Base-by-base conservation (phyloP, 2,113 vertebrate genomes). In the Psilopsiagon aurifrons region DNA sequence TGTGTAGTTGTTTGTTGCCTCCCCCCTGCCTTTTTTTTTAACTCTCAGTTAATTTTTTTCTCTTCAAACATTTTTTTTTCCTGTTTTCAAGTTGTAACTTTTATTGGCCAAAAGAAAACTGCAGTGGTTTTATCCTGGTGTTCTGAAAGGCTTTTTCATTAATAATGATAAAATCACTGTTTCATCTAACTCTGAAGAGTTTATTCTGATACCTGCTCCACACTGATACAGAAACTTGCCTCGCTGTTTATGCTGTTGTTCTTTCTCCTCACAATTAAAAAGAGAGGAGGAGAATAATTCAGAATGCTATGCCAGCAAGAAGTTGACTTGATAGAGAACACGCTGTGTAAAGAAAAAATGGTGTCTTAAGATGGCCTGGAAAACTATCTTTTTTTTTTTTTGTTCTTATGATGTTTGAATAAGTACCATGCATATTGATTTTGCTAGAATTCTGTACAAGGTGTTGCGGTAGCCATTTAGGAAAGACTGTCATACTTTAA, bases 281-380 rank as follows among this genome's bases (percentile, higher is more conserved):
- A 54, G 68, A 73, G 29, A 11, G 5, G 6, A 55, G 8, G 22
- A 86, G 8, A 88, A 35, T 57, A 80, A 71, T 39, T 83, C 23
- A 43, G 24, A 81, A 71, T 9, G 9, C 24, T 68, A 2, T 35
- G 15, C 27, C 13, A 77, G n/a, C 11, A 59, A 69, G 28, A 81
- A 84, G 31, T 43, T 81, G 52, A 44, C 8, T 2, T 90, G 47
- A 49, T 39, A 74, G 43, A 47, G 46, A 81, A 54, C 24, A 41
- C 55, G n/a, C 0, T 52, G 5, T 63, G 3, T 69, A 44, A 66
- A 64, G 74, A 60, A 69, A 59, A 77, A 16, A 59, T 20, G 0
- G 1, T 20, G 10, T 55, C 47, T 82, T 78, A 78, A 59, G 60
- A 27, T 13, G 85, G 20, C n/a, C 27, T 75, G 62, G 15, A 68